These are phyloP conservation scores for Acrocephalus scirpaceus DNA, from an alignment of 2,797 vertebrate species.

Conservation along the genomic window DNA sequence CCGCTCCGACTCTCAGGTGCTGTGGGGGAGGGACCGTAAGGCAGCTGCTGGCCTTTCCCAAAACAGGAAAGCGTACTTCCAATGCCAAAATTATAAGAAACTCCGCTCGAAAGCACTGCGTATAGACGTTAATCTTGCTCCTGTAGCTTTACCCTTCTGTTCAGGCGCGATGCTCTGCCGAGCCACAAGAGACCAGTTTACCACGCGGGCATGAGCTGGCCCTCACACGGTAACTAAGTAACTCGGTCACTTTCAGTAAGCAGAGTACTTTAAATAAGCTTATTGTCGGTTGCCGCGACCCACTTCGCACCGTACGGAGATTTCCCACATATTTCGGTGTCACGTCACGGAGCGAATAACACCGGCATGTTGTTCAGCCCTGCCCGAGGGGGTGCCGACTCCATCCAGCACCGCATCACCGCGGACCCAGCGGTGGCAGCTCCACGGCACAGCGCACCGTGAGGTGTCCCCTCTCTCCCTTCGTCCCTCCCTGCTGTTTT, in stretches of 20 bases:
- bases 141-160: background rate
- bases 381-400: background rate
- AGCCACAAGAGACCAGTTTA: background rate
- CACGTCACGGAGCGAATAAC: background rate
- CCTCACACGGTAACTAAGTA: background rate
- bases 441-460: background rate
- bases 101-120: background rate
- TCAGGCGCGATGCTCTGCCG: background rate
- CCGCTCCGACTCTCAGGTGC: background rate
- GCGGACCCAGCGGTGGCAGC: background rate
- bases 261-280: background rate
- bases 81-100: background rate
- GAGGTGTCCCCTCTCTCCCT: background rate
- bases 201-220: background rate
- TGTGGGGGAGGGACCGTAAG: background rate
- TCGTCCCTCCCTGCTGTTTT: background rate
- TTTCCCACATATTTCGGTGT: background rate
- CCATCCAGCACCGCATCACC: background rate
- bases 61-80: background rate
- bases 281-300: accelerated
- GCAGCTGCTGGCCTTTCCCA: background rate
- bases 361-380: background rate
- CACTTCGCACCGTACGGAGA: background rate
- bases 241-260: background rate
- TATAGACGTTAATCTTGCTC: background rate